Percentiles rank a stretch among this genome's conserved stretches.
Evolutionary conservation across 2,113 vertebrate species (phyloP).

Genomic region (Poecilia latipinna): DNA sequence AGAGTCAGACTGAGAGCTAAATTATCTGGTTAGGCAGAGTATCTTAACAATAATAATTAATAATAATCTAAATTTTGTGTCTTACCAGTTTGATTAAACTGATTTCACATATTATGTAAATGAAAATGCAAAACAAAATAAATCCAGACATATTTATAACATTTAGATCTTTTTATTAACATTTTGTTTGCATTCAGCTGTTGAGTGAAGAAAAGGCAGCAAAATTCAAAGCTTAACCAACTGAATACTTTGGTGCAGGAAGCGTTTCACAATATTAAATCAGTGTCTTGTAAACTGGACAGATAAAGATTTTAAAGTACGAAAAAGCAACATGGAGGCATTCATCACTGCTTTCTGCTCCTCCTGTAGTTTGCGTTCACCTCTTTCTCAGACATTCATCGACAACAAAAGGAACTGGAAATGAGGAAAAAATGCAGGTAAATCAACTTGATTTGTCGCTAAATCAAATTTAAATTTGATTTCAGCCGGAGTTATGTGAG

Average conservation of each 20-base stretch:
- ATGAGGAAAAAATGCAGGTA: not conserved
- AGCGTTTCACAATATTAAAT: conserved; percentile 30
- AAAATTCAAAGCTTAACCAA: not conserved
- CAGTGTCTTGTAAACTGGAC: not conserved
- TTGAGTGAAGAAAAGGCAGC: conserved; percentile 26
- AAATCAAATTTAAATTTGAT: not conserved
- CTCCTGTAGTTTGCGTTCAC: conserved; percentile 15
- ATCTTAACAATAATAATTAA: too few relatives aligned
- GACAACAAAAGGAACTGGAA: conserved; percentile 80
- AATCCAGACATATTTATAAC: not conserved
- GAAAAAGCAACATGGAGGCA: not conserved
- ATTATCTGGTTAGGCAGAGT: too few relatives aligned
- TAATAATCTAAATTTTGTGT: too few relatives aligned
- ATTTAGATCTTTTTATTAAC: conserved; percentile 38
- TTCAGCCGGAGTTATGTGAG: not conserved
- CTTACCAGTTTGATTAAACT: too few relatives aligned
- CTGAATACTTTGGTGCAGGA: not conserved
- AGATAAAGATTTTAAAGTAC: not conserved
- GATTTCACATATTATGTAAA: too few relatives aligned
- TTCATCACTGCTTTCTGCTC: conserved; percentile 26
- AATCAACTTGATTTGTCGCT: not conserved
- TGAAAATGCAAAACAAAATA: not conserved
- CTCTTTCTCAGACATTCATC: conserved; percentile 79
- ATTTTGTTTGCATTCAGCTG: conserved; percentile 26
- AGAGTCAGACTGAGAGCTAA: too few relatives aligned